Evolutionary conservation across 1,140 invertebrate genomes (phyloP).

Genomic region (Zaprionus ornatus): DNA sequence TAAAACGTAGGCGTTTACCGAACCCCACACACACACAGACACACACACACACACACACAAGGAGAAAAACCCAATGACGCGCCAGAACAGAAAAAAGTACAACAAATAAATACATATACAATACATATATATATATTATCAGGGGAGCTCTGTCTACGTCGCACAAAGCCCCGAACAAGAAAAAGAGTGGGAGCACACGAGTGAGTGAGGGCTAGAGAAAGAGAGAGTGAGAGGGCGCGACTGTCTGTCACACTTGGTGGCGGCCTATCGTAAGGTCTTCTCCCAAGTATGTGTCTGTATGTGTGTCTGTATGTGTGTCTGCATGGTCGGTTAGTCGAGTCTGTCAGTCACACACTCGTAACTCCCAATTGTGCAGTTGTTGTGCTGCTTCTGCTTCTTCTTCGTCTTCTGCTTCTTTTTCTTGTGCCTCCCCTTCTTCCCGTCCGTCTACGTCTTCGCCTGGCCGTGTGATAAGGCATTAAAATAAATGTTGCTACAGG

Average conservation of each 20-base stretch:
- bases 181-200: conserved; percentile 14
- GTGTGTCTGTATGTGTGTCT: not conserved
- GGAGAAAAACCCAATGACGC: conserved; percentile 58
- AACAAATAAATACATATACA: conserved; percentile 2
- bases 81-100: conserved; percentile 31
- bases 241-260: conserved; percentile 39
- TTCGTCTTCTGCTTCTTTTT: not conserved
- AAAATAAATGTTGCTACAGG: conserved; percentile 79
- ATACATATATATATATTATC: conserved; percentile 63
- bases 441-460: conserved; percentile 46
- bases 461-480: conserved; percentile 74
- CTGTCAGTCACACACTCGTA: conserved; percentile 68
- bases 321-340: not conserved
- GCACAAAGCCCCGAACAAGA: not conserved
- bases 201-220: conserved; percentile 19
- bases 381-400: conserved; percentile 9
- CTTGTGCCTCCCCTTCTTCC: not conserved
- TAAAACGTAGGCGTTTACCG: conserved; percentile 79
- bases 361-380: conserved; percentile 82
- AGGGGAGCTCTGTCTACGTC: conserved; percentile 44
- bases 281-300: conserved; percentile 4
- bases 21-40: conserved; percentile 26
- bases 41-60: conserved; percentile 8
- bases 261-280: conserved; percentile 55
- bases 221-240: conserved; percentile 23